Base-by-base conservation (phyloP, 2,888 invertebrate species). In the Galerucella pusilla region DNA sequence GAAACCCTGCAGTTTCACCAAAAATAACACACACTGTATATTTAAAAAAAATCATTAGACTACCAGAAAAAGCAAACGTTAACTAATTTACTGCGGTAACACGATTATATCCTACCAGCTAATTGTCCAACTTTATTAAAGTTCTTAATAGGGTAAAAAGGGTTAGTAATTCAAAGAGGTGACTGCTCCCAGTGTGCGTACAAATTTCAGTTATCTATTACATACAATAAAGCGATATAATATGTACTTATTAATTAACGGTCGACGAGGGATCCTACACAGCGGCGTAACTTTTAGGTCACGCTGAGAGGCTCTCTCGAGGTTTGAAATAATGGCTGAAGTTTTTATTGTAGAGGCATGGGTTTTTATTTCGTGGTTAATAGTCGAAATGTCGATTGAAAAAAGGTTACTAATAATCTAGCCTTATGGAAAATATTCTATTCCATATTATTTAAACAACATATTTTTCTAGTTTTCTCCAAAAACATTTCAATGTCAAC, bases 191-290 rank as follows among this genome's bases (percentile, higher is more conserved):
- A 59, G 57, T 45, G 14, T 20, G 42, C 57, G 45, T 68, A 68
- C 68, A 68, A 68, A 68, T 68, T 68, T 68, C 59, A 59, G 59
- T 68, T 68, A 68, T 59, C n/a, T 45, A 16, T 59, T 57, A 45
- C 46, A 57, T 68, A 59, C 35, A 57, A 59, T 68, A 42, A 59
- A 57, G 42, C 59, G 25, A n/a, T 52, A 52, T 60, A 25, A 25
- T 57, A n/a, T 57, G 59, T 16, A 25, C 20, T 60, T 25, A 57
- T 57, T 57, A 57, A 14, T 57, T 14, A 57, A 60, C 16, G 20
- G 28, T 10, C 59, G 20, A 10, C 59, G 10, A 25, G 59, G 12
- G 59, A 60, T 60, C 12, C 35, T 9, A 42, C 35, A 42, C 35
- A 60, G 25, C 28, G 25, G 16, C 25, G 59, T 60, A 25, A 25